Percentiles rank a stretch among this genome's conserved stretches.
phyloP scores from a whole-genome alignment of 2,888 invertebrate species.

The Coleophora flavipennella region DNA sequence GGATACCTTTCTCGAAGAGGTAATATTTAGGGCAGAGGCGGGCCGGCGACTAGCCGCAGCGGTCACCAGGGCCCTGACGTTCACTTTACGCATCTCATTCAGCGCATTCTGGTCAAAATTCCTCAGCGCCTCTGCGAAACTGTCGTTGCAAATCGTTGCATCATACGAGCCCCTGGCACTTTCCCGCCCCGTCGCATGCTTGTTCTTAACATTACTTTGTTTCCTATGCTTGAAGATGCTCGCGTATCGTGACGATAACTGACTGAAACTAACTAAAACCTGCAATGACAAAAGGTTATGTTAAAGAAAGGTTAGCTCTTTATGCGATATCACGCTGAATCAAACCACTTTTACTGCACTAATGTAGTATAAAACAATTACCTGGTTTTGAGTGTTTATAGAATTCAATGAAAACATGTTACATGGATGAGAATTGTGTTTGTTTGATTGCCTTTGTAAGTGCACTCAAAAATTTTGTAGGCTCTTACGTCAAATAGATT shows the following conservation, averaged over 20 bases:
- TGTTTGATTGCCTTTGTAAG: slow-evolving; percentile 50
- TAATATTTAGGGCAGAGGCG: slow-evolving; percentile 18
- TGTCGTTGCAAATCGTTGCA: slow-evolving; percentile 51
- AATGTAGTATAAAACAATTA: slow-evolving; percentile 18
- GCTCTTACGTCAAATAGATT: slow-evolving; percentile 60
- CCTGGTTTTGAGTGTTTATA: slow-evolving; percentile 69
- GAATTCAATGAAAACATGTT: slow-evolving; percentile 73
- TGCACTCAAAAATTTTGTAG: slow-evolving; percentile 72
- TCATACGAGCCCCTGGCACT: slow-evolving; percentile 30
- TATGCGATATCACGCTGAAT: no score
- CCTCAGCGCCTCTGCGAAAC: slow-evolving; percentile 47
- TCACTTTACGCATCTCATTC: slow-evolving; percentile 46
- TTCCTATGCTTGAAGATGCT: slow-evolving; percentile 59
- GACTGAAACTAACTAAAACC: slow-evolving; percentile 68
- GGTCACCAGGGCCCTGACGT: slow-evolving; percentile 35
- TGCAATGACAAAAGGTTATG: slow-evolving; percentile 58
- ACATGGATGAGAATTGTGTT: slow-evolving; percentile 54
- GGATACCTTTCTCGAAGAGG: slow-evolving; percentile 44
- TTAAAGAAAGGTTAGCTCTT: no score
- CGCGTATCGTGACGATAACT: slow-evolving; percentile 58
- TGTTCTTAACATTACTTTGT: slow-evolving; percentile 40
- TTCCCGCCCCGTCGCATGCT: slow-evolving; percentile 49
- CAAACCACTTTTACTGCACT: no score
- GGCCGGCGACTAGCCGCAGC: slow-evolving; percentile 19
- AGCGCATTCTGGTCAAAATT: slow-evolving; percentile 61